Base-by-base conservation (phyloP, 2,113 vertebrate species). In the Origma solitaria region DNA sequence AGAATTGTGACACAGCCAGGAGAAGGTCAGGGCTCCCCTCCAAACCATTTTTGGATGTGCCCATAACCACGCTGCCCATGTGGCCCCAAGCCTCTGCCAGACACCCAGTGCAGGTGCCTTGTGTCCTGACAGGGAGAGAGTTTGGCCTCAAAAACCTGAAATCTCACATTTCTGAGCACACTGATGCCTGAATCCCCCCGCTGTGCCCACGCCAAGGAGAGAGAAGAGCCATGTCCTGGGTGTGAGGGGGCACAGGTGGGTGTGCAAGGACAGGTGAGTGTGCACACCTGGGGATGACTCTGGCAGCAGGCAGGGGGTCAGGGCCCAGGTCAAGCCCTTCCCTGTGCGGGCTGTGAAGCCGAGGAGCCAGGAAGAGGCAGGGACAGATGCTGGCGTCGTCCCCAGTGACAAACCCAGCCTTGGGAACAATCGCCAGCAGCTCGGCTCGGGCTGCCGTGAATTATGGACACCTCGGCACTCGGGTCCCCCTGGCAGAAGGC, bases 1-100 rank as follows among this genome's bases (percentile, higher is more conserved):
- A 73, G 45, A 0, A 0, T 37, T 0, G 0, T 4, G 13, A 18
- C 76, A 73, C 37, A 40, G 58, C 31, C 1, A 2, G 47, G 51
- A 28, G 42, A 24, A 68, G 13, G 37, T 64, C 53, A 6, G 35
- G n/a, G 11, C 23, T 69, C 45, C 68, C 38, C 40, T 50, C 44
- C 58, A 88, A 86, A 2, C n/a, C 13, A 0, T 3, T 14, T 40
- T 16, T 31, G 58, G 37, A 6, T 27, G 62, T 57, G 42, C 35
- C 51, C 4, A 2, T 10, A n/a, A 31, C 30, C 56, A 27, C 3
- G 0, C 42, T 61, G 42, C 45, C 50, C 18, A 1, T 0, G 20
- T 3, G 6, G 3, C 25, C 1, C 0, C 40, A 42, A 49, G 60
- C 25, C 69, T 4, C 60, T 35, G 37, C 45, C 58, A 27, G 51